Base-by-base conservation (phyloP, 2,797 vertebrate genomes). In the Enoplosus armatus region DNA sequence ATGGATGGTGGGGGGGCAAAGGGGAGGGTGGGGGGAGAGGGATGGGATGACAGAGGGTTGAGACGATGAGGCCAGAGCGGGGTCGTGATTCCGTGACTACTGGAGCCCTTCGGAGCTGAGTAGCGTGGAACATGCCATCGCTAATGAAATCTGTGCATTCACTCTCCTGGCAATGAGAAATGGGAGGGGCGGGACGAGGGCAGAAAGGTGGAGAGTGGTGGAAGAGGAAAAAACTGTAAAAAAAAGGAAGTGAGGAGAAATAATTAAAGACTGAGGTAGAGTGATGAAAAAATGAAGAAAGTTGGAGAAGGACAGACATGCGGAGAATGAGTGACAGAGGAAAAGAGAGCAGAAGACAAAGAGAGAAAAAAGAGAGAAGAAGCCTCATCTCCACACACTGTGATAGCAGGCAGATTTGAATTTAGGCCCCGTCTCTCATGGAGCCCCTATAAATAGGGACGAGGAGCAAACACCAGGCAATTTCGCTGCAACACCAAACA, bases 391-490 rank as follows among this genome's bases (percentile, higher is more conserved):
- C 83, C 82, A 85, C 74, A 75, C 54, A 48, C 56, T 14, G 80
- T 83, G 85, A 90, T 80, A 63, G 84, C 71, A 83, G 77, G 80
- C 86, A 88, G 87, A 92, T 92, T 92, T 88, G 88, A 91, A 94
- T 92, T 85, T 86, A 74, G 81, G 78, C 73, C 74, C 80, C 22
- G 31, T 90, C 85, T 85, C 68, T 72, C 69, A 84, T 29, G 29
- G 80, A 80, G 55, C 65, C 58, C 80, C 85, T 80, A 81, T 81
- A 87, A 92, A 87, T 70, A 79, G 79, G 80, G 76, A 85, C 78
- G 81, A 80, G 85, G 78, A 84, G 85, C 90, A 92, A 92, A 92
- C 88, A 90, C 79, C 74, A 81, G 82, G 88, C 91, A 93, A 94
- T 93, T 92, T 82, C 80, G 2, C 85, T n/a, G 81, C 87, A 81